phyloP scores from a whole-genome alignment of 2,888 invertebrate genomes.

The Cephalotes varians region DNA sequence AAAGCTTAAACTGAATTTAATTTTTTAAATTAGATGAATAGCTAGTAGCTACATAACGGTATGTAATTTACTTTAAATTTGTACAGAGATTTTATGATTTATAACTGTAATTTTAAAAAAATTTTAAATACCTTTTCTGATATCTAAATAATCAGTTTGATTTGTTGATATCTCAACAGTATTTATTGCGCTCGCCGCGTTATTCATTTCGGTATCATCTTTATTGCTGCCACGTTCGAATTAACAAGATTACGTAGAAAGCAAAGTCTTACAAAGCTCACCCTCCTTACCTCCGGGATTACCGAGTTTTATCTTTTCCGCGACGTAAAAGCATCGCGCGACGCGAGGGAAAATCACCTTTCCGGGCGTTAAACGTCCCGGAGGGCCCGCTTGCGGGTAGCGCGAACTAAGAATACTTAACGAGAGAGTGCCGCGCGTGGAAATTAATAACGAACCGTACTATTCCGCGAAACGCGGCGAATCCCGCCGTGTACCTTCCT shows the following conservation, averaged over 20 bases:
- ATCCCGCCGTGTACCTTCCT: constrained; percentile 51
- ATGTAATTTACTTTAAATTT: neutral
- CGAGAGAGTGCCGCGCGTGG: constrained; percentile 45
- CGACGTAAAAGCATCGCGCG: constrained; percentile 44
- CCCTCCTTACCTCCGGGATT: constrained; percentile 25
- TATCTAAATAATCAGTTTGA: constrained; percentile 5
- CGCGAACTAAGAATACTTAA: constrained; percentile 46
- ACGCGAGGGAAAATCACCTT: constrained; percentile 44
- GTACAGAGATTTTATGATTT: neutral
- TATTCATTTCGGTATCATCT: constrained; percentile 32
- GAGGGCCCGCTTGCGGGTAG: constrained; percentile 40
- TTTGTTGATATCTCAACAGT: neutral
- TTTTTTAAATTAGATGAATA: neutral
- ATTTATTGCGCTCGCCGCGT: neutral
- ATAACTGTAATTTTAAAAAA: neutral
- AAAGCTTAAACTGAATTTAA: neutral
- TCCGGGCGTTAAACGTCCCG: constrained; percentile 47
- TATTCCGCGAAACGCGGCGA: constrained; percentile 56
- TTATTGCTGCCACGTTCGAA: constrained; percentile 21
- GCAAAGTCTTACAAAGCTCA: constrained; percentile 34
- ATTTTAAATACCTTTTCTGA: neutral
- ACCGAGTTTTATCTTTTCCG: constrained; percentile 47
- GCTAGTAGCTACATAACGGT: neutral
- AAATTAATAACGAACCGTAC: constrained; percentile 69
- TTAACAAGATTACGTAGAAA: constrained; percentile 39